Conservation (phyloP, 2,888 invertebrate genomes). For the Notodromas monacha region DNA sequence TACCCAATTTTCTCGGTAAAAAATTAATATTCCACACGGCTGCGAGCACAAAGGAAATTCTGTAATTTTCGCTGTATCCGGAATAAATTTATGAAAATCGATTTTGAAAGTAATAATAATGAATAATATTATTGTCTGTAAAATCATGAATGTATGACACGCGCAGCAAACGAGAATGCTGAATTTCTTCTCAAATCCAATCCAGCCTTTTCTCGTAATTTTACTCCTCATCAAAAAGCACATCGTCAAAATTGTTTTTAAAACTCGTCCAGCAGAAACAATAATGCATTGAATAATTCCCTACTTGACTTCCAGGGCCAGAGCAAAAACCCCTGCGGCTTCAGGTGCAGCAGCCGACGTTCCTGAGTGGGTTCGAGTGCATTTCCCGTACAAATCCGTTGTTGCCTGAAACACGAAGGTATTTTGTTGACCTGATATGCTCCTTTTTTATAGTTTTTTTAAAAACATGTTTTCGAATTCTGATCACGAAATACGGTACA, state of each 20-base stretch:
- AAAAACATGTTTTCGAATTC: background rate
- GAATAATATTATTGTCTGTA: no score
- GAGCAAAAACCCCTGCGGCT: slow-evolving; percentile 88
- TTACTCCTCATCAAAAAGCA: background rate
- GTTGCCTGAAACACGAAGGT: slow-evolving; percentile 30
- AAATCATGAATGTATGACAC: no score
- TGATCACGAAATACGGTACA: background rate
- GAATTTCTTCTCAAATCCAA: no score
- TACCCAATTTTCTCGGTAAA: no score
- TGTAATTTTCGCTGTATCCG: no score
- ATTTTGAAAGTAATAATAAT: no score
- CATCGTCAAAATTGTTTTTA: background rate
- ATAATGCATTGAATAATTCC: no score
- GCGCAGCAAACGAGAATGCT: no score
- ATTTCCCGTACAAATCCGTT: slow-evolving; percentile 90
- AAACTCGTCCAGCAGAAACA: background rate
- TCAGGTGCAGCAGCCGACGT: slow-evolving; percentile 98
- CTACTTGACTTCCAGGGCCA: slow-evolving; percentile 92
- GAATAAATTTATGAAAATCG: no score
- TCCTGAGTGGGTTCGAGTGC: slow-evolving; percentile 92
- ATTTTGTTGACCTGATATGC: background rate
- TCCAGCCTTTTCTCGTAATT: background rate
- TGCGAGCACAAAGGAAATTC: no score
- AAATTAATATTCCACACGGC: no score
- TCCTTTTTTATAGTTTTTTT: background rate